These are phyloP conservation scores for Sciurus carolinensis DNA, from an alignment of 2,797 vertebrate genomes.

Conservation along the genomic window DNA sequence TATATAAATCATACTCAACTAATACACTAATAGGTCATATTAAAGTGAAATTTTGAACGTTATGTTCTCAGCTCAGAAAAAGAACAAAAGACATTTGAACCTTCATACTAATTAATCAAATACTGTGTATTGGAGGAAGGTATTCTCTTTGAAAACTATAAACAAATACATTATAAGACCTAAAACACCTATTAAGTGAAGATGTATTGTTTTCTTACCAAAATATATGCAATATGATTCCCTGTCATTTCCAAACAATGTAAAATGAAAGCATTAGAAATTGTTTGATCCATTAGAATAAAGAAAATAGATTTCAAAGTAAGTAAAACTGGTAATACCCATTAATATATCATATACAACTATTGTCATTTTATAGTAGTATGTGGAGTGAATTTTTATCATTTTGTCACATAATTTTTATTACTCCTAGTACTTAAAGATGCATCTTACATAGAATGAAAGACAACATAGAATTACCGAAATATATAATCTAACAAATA, in stretches of 20 bases:
- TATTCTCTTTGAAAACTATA: neutral
- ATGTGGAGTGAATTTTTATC: neutral
- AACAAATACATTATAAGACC: neutral
- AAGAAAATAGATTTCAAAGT: neutral
- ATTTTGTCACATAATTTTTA: neutral
- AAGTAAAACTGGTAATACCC: neutral
- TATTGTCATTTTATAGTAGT: neutral
- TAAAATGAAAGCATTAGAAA: neutral
- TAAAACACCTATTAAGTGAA: neutral
- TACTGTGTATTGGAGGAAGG: neutral
- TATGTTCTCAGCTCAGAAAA: neutral
- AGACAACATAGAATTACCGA: neutral
- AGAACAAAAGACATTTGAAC: neutral
- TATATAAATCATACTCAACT: neutral
- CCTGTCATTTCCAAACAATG: neutral
- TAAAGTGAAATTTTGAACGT: constrained; percentile 11
- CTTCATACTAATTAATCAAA: neutral
- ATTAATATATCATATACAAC: neutral
- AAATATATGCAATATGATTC: neutral
- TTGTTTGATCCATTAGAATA: neutral
- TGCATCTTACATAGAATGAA: neutral
- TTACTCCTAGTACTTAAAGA: neutral
- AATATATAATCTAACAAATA: neutral
- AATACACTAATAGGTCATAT: neutral
- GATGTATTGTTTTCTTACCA: neutral